phyloP scores from a whole-genome alignment of 2,888 invertebrate genomes.

The Chironomus riparius region DNA sequence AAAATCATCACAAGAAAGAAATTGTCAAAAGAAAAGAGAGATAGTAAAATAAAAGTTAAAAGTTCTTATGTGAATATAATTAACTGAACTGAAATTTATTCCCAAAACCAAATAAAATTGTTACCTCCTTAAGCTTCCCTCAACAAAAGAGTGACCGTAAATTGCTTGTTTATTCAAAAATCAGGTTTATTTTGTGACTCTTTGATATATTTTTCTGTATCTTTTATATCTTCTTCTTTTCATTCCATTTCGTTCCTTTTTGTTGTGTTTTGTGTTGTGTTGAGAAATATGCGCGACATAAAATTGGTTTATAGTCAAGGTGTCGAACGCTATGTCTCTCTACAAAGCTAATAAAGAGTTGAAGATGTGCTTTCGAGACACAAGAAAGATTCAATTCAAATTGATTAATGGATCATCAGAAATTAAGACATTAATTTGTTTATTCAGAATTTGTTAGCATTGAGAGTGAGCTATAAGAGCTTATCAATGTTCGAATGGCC shows the following conservation, averaged over 20 bases:
- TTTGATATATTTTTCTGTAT: neutral
- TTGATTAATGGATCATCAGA: conserved; percentile 24
- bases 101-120: neutral
- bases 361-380: neutral
- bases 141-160: neutral
- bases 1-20: no score
- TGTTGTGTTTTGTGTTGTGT: no score
- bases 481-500: neutral
- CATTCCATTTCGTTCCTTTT: no score
- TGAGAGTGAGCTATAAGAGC: neutral
- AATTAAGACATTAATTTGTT: conserved; percentile 27
- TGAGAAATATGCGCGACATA: neutral
- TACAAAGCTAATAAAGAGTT: neutral
- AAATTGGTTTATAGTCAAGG: conserved; percentile 25
- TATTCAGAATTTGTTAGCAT: neutral
- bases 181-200: conserved; percentile 8
- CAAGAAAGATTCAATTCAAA: neutral
- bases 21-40: no score
- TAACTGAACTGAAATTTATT: neutral
- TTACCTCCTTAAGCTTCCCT: neutral
- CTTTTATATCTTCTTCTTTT: neutral
- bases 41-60: no score
- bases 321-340: conserved; percentile 20
- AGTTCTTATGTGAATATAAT: neutral
- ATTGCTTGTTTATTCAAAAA: conserved; percentile 24